Conservation (phyloP, 2,113 vertebrate genomes). For the Ameiurus melas region DNA sequence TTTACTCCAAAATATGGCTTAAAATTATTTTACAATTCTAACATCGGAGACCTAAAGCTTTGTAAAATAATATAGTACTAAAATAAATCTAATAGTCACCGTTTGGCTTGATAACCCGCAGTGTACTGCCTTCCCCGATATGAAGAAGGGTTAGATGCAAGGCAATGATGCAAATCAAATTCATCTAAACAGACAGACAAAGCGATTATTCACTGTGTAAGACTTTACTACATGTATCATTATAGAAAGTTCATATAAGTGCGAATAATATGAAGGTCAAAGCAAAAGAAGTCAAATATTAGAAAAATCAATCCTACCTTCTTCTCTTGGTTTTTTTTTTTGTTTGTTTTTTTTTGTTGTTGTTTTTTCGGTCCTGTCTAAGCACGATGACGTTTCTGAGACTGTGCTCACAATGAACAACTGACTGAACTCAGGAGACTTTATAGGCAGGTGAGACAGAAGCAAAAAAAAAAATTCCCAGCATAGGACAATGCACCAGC, state of each 20-base stretch:
- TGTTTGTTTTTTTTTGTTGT: too few relatives aligned
- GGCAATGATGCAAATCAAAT: slow-evolving; percentile 40
- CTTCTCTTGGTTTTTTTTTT: too few relatives aligned
- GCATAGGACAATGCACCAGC: neutral
- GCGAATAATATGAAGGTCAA: neutral
- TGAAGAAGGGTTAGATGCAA: slow-evolving; percentile 49
- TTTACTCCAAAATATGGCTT: neutral
- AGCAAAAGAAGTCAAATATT: neutral
- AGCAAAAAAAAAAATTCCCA: slow-evolving; percentile 21
- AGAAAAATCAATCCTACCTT: slow-evolving; percentile 12
- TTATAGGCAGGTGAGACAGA: slow-evolving; percentile 39
- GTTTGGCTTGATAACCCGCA: slow-evolving; percentile 60
- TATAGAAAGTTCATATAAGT: neutral
- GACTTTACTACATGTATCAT: too few relatives aligned
- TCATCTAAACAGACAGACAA: slow-evolving; percentile 63
- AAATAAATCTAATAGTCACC: slow-evolving; percentile 48
- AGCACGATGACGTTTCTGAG: neutral
- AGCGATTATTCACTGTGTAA: neutral
- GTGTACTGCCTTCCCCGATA: slow-evolving; percentile 19
- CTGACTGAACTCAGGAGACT: neutral
- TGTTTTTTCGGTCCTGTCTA: neutral
- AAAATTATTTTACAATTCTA: neutral
- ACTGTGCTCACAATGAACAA: neutral
- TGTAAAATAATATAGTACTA: neutral
- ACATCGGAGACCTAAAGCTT: neutral